Conservation (phyloP, 2,888 invertebrate species). For the Caenorhabditis uteleia region DNA sequence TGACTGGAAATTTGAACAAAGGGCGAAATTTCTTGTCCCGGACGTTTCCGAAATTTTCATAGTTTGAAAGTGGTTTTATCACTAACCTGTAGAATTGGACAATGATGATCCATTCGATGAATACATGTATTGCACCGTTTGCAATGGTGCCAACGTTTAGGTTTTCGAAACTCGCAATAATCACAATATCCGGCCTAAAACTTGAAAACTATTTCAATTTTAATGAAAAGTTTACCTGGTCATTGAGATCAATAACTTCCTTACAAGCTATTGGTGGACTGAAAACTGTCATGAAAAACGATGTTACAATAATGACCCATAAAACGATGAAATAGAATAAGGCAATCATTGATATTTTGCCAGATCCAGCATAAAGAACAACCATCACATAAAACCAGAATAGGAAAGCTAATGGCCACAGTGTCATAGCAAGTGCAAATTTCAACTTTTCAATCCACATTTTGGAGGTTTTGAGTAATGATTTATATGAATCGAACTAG, state of each 20-base stretch:
- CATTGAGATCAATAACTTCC: background rate
- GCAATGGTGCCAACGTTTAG: conserved; percentile 50
- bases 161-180: conserved; percentile 37
- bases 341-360: too few relatives aligned
- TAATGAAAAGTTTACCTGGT: conserved; percentile 3
- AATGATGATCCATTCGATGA: conserved; percentile 54
- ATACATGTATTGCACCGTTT: conserved; percentile 38
- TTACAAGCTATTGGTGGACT: conserved; percentile 14
- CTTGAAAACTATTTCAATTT: background rate
- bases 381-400: conserved; percentile 32
- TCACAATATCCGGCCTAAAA: conserved; percentile 20
- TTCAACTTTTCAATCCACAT: too few relatives aligned
- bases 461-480: too few relatives aligned
- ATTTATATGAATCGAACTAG: too few relatives aligned
- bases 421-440: too few relatives aligned
- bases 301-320: conserved; percentile 46
- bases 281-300: conserved; percentile 44
- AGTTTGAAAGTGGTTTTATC: background rate
- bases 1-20: background rate
- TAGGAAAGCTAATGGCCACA: too few relatives aligned
- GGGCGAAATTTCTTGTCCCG: too few relatives aligned
- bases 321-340: conserved; percentile 5
- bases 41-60: too few relatives aligned
- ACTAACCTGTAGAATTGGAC: conserved; percentile 46
- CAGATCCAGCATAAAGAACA: conserved; percentile 19